Evolutionary conservation across 64 coral and sea anemone species (phyloP), one percentile per base, ranked within the genome.

Genomic region (Stichodactyla helianthus): DNA sequence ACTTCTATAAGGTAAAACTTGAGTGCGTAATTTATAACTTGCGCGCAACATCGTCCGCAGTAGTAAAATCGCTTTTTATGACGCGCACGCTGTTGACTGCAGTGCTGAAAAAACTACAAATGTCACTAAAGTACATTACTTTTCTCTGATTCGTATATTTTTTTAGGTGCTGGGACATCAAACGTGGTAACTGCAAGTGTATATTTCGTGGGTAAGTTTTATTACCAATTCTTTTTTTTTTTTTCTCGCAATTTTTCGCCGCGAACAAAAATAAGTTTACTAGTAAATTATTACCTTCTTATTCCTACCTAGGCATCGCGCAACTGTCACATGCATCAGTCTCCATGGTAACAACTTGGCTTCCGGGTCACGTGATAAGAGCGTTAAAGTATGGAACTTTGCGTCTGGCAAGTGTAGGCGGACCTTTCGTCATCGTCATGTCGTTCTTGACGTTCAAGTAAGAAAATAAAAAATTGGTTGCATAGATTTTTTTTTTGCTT

Each of bases 321-420:
- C 87, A 23, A 90, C 97, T 17, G 93, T 99, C 5, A 79, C 92
- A 28, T 99, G 97, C 59, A 92, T 99, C 82, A 79, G 93, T 54
- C 85, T 99, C 17, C 82, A 94, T 86, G 93, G 93, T 18, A 86
- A 99, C 85, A 89, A 84, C 64, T 54, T 99, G 54, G 97, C 91
- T 50, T 99, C 97, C 8, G 97, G 97, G 4, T 92, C 97, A 65
- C 86, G 97, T 60, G 97, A 99, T 76, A 99, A 99, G 71, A 99
- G 90, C 83, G 97, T 99, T 10, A 99, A 99, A 88, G 95, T 98
- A n/a, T 98, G 95, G 95, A 98, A 98, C 57, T 87, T 98, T 83
- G 59, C 71, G 14, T 94, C 95, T 51, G 92, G 92, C n/a, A 98
- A 98, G 68, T 98, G 95, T 68, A 28, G 90, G 53, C 56, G 95